Percentiles rank a stretch among this genome's conserved stretches.
Conservation (phyloP, 1,140 invertebrate species). For the Drosophila sucinea region DNA sequence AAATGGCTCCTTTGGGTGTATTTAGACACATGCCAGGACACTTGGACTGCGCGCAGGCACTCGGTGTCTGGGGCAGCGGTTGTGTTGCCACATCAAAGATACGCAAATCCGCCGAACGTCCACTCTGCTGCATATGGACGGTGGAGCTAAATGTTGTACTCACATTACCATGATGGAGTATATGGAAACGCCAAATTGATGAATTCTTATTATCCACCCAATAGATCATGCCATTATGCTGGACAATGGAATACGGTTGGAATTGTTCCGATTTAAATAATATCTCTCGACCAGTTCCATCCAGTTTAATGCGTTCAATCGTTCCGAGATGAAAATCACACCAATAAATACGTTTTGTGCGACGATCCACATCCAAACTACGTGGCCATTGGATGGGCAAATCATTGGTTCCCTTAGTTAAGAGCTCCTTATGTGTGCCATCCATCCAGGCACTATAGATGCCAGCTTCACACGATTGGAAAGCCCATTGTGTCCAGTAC, state of each 20-base stretch:
- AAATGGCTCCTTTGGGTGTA: constrained; percentile 76
- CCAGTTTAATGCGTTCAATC: constrained; percentile 90
- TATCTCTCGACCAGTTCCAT: constrained; percentile 88
- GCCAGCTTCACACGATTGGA: constrained; percentile 67
- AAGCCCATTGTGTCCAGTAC: constrained; percentile 90
- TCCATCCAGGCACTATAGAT: constrained; percentile 92
- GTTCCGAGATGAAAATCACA: constrained; percentile 85
- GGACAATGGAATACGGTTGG: constrained; percentile 90
- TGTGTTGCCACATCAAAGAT: constrained; percentile 67
- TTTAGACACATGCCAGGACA: constrained; percentile 79
- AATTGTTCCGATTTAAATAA: constrained; percentile 85
- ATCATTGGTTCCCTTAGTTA: constrained; percentile 83
- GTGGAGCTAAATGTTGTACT: constrained; percentile 62
- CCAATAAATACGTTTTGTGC: constrained; percentile 89
- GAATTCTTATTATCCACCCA: constrained; percentile 86
- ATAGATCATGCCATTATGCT: constrained; percentile 86
- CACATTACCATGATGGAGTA: constrained; percentile 47
- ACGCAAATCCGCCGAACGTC: constrained; percentile 59
- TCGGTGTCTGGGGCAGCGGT: constrained; percentile 49
- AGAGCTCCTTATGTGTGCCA: constrained; percentile 86
- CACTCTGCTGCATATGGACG: constrained; percentile 58
- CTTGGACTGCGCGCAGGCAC: constrained; percentile 67
- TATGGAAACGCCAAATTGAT: constrained; percentile 61
- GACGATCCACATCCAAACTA: constrained; percentile 93
- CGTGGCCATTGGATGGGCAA: constrained; percentile 90